These are phyloP conservation scores for Parasteatoda lunata DNA, from an alignment of 2,888 invertebrate species.

Conservation along the genomic window DNA sequence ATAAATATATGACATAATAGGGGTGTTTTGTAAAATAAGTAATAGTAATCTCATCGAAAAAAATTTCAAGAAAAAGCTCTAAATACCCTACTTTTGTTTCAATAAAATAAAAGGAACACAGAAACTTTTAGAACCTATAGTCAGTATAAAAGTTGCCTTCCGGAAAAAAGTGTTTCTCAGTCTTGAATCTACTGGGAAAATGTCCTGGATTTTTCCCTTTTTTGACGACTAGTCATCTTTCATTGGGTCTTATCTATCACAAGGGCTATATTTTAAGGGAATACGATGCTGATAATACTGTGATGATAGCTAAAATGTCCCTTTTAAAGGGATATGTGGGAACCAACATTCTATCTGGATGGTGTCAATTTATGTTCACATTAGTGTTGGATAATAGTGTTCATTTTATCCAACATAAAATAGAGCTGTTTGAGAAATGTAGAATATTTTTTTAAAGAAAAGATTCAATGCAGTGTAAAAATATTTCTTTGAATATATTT, in stretches of 20 bases:
- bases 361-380: neutral
- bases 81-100: neutral
- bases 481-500: too few relatives aligned
- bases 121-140: neutral
- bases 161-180: neutral
- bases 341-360: constrained; percentile 11
- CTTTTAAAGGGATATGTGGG: constrained; percentile 24
- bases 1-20: too few relatives aligned
- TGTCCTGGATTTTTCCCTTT: neutral
- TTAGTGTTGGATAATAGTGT: too few relatives aligned
- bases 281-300: constrained; percentile 14
- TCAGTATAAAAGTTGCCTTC: neutral
- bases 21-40: too few relatives aligned
- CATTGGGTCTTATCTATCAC: constrained; percentile 39
- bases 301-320: constrained; percentile 25
- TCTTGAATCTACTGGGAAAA: neutral
- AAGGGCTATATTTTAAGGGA: constrained; percentile 8
- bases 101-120: neutral
- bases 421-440: too few relatives aligned
- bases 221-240: neutral
- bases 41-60: too few relatives aligned
- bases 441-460: too few relatives aligned
- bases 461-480: too few relatives aligned
- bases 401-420: too few relatives aligned
- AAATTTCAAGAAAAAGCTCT: neutral